Evolutionary conservation across 2,113 vertebrate species (phyloP).

Genomic region (Podilymbus podiceps): DNA sequence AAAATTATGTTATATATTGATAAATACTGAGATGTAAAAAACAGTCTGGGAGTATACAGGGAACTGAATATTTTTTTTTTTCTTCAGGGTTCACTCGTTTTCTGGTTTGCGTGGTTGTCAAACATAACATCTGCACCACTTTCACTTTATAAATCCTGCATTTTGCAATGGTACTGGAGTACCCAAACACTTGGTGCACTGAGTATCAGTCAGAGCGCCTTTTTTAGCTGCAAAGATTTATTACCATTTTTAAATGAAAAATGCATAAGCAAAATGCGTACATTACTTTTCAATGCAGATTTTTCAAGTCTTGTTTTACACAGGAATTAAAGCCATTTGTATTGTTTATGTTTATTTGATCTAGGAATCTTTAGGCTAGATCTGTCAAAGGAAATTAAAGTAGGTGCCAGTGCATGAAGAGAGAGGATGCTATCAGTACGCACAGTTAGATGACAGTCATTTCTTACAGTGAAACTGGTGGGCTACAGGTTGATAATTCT

Average conservation of each 20-base stretch:
- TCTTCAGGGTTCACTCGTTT: neutral
- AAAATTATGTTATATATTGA: neutral
- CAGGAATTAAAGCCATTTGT: neutral
- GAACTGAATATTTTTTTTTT: neutral
- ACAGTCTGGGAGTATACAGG: neutral
- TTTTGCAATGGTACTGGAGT: neutral
- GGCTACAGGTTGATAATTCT: neutral
- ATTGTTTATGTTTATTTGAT: constrained; percentile 13
- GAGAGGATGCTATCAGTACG: neutral
- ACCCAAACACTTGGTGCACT: neutral
- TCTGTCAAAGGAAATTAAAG: constrained; percentile 31
- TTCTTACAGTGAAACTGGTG: neutral
- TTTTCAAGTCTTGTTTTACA: constrained; percentile 6
- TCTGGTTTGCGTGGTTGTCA: neutral
- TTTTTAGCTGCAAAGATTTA: neutral
- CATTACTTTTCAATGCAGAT: neutral
- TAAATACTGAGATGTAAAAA: neutral
- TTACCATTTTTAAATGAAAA: neutral
- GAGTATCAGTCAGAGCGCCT: neutral
- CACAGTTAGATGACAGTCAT: neutral
- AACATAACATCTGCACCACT: neutral
- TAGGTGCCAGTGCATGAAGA: neutral
- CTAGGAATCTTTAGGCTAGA: neutral
- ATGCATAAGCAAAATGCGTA: neutral
- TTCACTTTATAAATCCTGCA: neutral